Base-by-base conservation (phyloP, 2,113 vertebrate genomes). In the Mesitornis unicolor region DNA sequence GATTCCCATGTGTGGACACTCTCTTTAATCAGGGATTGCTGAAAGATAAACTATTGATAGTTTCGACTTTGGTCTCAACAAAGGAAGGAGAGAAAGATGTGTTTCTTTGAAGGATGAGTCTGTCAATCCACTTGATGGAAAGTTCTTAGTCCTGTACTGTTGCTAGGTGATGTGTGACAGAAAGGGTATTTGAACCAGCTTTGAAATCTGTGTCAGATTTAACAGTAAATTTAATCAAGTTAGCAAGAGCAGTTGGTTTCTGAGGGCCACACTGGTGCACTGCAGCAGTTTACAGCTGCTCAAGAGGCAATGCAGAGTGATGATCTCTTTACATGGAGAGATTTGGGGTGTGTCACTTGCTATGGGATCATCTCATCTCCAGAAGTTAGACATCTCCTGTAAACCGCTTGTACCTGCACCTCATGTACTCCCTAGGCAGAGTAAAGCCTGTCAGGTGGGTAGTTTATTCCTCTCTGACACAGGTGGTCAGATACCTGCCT, bases 21-120 rank as follows among this genome's bases (percentile, higher is more conserved):
- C 33, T 91, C 69, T 96, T 85, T 92, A 45, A 69, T 80, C 61
- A 53, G 53, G 35, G 29, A 48, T 29, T 70, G n/a, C 48, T 87
- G 93, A 45, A 84, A 53, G 50, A 67, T 24, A 84, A 90, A 87
- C 56, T 75, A 57, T 51, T 26, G 35, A 50, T 54, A 76, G 60
- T 50, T 89, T 84, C 79, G 26, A 26, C 83, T 95, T 84, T 31
- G 35, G 57, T 89, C 68, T 84, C 76, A 38, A 22, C 76, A 84
- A 75, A 90, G 43, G 81, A 83, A 76, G 51, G 40, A 61, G 51
- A 57, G 22, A 48, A 60, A 42, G 33, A 38, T 1, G 2, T 0
- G 1, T 91, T 92, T 68, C 60, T 78, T 56, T 83, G 79, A 71
- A 76, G 70, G 60, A 54, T 40, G 35, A 80, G n/a, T 22, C 61